phyloP scores from a whole-genome alignment of 2,797 vertebrate species.

The Bradypodion ventrale region DNA sequence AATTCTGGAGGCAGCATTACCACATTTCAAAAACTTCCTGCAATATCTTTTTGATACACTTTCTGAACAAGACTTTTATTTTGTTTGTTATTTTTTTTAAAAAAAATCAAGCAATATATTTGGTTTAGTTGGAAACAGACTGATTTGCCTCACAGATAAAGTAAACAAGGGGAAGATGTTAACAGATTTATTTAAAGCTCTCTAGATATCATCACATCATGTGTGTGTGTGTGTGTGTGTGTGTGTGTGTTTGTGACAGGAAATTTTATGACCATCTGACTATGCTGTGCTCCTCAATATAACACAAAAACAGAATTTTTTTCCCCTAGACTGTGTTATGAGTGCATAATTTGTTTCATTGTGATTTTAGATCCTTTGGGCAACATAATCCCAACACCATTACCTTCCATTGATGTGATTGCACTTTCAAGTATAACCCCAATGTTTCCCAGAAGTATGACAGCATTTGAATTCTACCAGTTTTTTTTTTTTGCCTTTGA shows the following conservation, averaged over 20 bases:
- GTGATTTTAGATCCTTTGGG: neutral
- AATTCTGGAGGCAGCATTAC: no score
- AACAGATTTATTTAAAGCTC: neutral
- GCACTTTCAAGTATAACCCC: neutral
- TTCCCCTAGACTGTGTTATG: neutral
- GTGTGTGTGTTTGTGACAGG: neutral
- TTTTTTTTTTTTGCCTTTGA: neutral
- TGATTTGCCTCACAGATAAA: neutral
- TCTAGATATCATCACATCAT: neutral
- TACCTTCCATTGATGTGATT: neutral
- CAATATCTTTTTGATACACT: neutral
- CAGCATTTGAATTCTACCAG: neutral
- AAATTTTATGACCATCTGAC: neutral
- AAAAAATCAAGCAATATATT: neutral
- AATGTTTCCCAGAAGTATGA: conserved; percentile 23
- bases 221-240: neutral
- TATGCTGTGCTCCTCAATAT: neutral
- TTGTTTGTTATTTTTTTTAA: neutral
- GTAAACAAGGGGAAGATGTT: neutral
- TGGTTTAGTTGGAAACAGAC: neutral
- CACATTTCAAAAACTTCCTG: neutral
- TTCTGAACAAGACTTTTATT: neutral
- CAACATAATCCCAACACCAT: neutral
- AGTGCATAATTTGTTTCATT: conserved; percentile 4
- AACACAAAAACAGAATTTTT: neutral